Evolutionary conservation across 2,797 vertebrate species (phyloP).

Genomic region (Pangasius krempfi): DNA sequence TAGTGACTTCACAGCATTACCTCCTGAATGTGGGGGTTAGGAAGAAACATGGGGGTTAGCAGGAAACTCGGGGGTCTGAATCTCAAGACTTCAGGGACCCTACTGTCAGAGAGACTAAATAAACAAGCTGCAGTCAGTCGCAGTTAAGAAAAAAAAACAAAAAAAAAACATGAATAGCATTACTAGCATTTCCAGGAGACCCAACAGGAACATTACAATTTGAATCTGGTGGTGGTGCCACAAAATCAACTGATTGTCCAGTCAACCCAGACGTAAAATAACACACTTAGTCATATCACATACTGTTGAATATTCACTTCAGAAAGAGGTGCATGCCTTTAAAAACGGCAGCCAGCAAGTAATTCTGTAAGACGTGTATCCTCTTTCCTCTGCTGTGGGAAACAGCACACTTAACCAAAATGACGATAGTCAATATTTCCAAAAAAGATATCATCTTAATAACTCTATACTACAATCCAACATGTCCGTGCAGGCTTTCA

Average conservation of each 20-base stretch:
- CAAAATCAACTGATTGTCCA: constrained; percentile 10
- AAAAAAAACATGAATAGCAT: not conserved
- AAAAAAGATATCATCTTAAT: constrained; percentile 15
- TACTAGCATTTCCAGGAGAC: not conserved
- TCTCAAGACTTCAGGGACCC: constrained; percentile 21
- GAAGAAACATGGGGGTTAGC: constrained; percentile 27
- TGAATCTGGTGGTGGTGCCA: not conserved
- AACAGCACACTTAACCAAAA: not conserved
- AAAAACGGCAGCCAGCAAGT: not conserved
- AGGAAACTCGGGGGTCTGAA: constrained; percentile 63
- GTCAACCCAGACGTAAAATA: not conserved
- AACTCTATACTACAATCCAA: not conserved
- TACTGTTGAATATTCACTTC: not conserved
- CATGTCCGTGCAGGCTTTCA: constrained; percentile 10
- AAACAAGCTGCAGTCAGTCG: constrained; percentile 38
- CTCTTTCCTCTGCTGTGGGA: not conserved
- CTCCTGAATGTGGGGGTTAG: constrained; percentile 71
- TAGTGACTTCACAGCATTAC: constrained; percentile 82
- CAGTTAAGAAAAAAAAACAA: not conserved
- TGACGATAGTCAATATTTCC: not conserved
- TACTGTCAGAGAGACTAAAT: constrained; percentile 31
- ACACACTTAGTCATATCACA: not conserved
- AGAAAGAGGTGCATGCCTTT: not conserved
- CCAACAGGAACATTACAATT: not conserved
- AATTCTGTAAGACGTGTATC: not conserved